Evolutionary conservation across 92 coral and sea anemone species (phyloP), one percentile per base, ranked within the genome.

Genomic region (Micromussa lordhowensis): DNA sequence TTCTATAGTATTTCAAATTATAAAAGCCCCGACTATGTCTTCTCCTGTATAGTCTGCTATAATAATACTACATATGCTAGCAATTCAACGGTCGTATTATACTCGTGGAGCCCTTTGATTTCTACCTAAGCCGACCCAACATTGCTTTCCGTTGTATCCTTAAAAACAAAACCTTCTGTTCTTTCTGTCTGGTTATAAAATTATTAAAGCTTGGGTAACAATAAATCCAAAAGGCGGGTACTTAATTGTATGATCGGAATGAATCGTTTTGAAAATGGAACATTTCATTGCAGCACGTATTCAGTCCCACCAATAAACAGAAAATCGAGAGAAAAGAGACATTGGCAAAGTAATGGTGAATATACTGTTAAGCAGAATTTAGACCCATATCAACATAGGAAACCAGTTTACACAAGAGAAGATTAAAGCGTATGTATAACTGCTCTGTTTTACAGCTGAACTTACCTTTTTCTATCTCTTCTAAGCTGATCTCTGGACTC

Each of bases 391-490:
- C 19, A n/a, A 13, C 18, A 70, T n/a, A 66, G 16, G 38, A 68
- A 29, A n/a, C 15, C 79, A 18, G 49, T 38, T 17, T 18, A 44
- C 51, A 44, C 51, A 9, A 44, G 51, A 2, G 53, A 12, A 32
- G 40, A 22, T 11, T 14, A n/a, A 5, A 15, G 16, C 30, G 31
- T 30, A 59, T 57, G 26, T 34, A 29, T 34, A 40, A 40, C 48
- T 36, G 35, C 55, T 63, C 13, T 68, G 19, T 68, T 82, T 28
- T 28, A 21, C 77, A 70, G 26, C 74, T 24, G 32, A 3, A 77
- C 89, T 77, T 3, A 86, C 89, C 89, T 86, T 86, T 86, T 69
- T 77, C 89, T 34, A 86, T 86, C 14, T 86, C 89, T 29, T 86
- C 77, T 1, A 86, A 77, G 83, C 89, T 86, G 44, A 86, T 76